Evolutionary conservation across 2,888 invertebrate genomes (phyloP).

Genomic region (Cryptus viduatorius): DNA sequence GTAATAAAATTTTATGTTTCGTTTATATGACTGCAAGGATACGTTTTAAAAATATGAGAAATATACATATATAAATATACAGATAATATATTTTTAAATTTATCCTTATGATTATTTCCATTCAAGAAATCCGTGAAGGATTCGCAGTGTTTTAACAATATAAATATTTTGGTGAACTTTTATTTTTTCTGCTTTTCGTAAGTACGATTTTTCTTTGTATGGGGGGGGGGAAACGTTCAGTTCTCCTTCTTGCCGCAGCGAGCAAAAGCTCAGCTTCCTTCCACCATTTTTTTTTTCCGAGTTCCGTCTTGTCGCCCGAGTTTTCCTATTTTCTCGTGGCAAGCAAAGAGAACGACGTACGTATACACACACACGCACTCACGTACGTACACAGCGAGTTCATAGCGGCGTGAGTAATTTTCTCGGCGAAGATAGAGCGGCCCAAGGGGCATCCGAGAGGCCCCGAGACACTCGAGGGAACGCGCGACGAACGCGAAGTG

Average conservation of each 20-base stretch:
- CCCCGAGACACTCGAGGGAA: constrained; percentile 71
- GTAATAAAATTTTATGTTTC: no score
- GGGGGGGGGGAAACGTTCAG: neutral
- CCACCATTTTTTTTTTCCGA: constrained; percentile 12
- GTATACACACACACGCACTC: neutral
- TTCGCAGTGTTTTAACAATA: no score
- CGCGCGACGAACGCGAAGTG: constrained; percentile 77
- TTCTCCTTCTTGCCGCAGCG: neutral
- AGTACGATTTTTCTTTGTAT: neutral
- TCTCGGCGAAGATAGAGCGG: constrained; percentile 77
- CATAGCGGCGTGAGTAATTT: constrained; percentile 77
- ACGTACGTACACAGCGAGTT: neutral
- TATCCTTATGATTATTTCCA: neutral
- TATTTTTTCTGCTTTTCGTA: neutral
- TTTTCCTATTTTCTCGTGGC: constrained; percentile 74
- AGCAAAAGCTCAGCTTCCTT: neutral
- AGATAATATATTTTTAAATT: neutral
- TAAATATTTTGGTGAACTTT: neutral
- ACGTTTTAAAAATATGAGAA: no score
- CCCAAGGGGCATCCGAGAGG: constrained; percentile 67
- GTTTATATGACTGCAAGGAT: no score
- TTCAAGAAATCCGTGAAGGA: no score
- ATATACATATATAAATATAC: neutral
- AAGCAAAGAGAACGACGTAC: constrained; percentile 7
- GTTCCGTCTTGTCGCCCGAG: constrained; percentile 56